A percentile compares a stretch with the other conserved stretches of the same genome.
Evolutionary conservation across 2,797 vertebrate species (phyloP).

Genomic region (Microctenopoma steveboyesi): DNA sequence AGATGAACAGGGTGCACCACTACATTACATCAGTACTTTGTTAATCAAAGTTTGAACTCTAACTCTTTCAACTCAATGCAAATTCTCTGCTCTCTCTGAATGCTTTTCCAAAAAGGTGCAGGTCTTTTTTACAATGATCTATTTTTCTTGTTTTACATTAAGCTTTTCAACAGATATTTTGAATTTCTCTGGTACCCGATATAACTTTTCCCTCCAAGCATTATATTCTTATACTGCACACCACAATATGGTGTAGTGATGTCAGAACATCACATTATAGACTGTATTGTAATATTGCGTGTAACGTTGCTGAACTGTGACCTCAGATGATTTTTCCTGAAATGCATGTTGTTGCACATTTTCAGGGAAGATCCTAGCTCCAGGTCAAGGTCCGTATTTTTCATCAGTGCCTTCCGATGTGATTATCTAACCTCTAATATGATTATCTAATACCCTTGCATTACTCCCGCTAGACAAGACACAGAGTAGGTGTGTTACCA

Average conservation of each 20-base stretch:
- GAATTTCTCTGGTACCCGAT: neutral
- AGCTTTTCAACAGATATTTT: constrained; percentile 5
- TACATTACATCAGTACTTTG: neutral
- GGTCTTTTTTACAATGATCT: neutral
- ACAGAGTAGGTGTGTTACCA: constrained; percentile 34
- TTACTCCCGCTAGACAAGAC: constrained; percentile 36
- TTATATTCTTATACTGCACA: neutral
- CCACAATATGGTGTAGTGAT: constrained; percentile 2
- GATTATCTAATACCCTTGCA: constrained; percentile 35
- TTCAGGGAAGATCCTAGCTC: constrained; percentile 7
- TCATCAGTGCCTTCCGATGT: constrained; percentile 19
- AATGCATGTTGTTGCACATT: constrained; percentile 19
- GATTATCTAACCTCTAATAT: constrained; percentile 47
- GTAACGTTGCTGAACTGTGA: too few relatives aligned
- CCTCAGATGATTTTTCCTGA: constrained; percentile 3
- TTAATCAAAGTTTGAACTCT: neutral
- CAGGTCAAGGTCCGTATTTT: neutral
- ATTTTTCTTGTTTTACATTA: neutral
- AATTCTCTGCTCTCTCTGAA: constrained; percentile 8
- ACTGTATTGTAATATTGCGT: neutral
- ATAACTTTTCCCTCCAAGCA: too few relatives aligned
- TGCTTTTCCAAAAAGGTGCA: neutral
- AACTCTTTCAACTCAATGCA: neutral
- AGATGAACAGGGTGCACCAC: neutral
- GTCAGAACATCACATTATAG: constrained; percentile 18